These are phyloP conservation scores for Carlito syrichta DNA, from an alignment of 2,113 vertebrate species.

Conservation along the genomic window DNA sequence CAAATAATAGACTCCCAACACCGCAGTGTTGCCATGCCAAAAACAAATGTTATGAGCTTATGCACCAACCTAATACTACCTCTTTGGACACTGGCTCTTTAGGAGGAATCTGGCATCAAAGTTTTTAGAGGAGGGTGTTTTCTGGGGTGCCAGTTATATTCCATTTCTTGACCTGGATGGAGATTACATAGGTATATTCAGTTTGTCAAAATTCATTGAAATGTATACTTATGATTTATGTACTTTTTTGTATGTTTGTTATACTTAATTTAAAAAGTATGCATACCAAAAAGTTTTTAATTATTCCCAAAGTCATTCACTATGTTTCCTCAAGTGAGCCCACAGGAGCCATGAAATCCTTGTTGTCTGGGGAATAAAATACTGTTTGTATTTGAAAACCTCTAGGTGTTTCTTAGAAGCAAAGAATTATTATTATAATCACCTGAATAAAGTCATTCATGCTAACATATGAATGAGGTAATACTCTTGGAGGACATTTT, in stretches of 20 bases:
- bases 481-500: background rate
- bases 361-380: background rate
- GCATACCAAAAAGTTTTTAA: background rate
- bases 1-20: too few species aligned
- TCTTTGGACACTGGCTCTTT: background rate
- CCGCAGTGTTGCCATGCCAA: too few species aligned
- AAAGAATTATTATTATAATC: slow-evolving; percentile 9
- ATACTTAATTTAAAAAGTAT: background rate
- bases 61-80: too few species aligned
- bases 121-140: background rate
- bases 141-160: background rate
- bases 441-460: background rate
- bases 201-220: background rate
- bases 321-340: background rate
- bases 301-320: background rate
- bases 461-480: background rate
- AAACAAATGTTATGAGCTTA: too few species aligned
- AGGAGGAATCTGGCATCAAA: background rate
- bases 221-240: background rate
- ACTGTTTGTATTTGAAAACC: slow-evolving; percentile 11
- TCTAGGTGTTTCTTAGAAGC: background rate
- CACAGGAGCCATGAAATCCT: background rate
- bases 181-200: background rate
- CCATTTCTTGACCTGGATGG: background rate
- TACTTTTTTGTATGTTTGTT: background rate